Conservation (phyloP, 2,113 vertebrate genomes). For the Leucopternis melanops region DNA sequence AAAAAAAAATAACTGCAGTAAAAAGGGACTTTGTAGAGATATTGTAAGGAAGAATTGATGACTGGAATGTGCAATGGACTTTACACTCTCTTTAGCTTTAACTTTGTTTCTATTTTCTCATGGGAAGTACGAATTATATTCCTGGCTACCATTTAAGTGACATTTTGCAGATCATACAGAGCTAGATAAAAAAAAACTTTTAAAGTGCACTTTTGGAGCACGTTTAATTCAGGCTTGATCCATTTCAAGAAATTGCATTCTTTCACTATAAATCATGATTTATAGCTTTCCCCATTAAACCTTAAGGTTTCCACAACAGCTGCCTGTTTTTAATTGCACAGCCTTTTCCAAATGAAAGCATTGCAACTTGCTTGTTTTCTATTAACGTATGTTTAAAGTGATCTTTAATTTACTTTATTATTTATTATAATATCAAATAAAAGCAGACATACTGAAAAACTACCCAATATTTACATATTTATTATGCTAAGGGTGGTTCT, state of each 20-base stretch:
- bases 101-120: neutral
- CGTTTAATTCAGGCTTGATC: constrained; percentile 1
- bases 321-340: constrained; percentile 12
- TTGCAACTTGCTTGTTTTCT: neutral
- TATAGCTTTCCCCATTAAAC: neutral
- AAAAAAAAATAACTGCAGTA: neutral
- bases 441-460: neutral
- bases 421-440: neutral
- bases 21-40: neutral
- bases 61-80: neutral
- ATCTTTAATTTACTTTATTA: neutral
- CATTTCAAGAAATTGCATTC: neutral
- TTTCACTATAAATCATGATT: constrained; percentile 30
- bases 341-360: neutral
- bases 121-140: neutral
- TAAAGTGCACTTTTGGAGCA: neutral
- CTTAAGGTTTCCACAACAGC: neutral
- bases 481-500: neutral
- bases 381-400: neutral
- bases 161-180: neutral
- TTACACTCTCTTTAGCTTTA: neutral
- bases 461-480: neutral
- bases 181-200: neutral
- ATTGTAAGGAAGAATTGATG: neutral
- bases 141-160: neutral